Conservation (phyloP, 2,888 invertebrate species). For the Cerceris ruficornis region DNA sequence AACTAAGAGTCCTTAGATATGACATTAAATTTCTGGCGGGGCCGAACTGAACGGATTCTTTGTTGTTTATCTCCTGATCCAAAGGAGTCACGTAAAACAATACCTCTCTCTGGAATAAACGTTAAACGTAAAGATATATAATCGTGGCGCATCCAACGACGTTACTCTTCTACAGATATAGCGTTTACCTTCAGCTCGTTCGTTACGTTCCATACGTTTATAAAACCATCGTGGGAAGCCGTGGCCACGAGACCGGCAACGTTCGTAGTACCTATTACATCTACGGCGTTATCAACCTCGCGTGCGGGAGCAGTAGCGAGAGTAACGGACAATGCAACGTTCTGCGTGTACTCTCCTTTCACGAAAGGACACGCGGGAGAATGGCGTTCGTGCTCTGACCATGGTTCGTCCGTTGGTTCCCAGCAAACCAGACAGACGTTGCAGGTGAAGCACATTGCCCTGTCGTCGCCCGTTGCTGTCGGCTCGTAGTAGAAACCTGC, state of each 20-base stretch:
- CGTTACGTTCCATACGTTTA: conserved; percentile 93
- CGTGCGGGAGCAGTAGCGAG: conserved; percentile 82
- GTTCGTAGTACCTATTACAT: conserved; percentile 78
- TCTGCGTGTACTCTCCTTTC: conserved; percentile 96
- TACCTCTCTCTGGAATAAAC: conserved; percentile 81
- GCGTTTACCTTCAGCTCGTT: conserved; percentile 85
- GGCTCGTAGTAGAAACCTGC: conserved; percentile 98
- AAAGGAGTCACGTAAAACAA: conserved; percentile 81
- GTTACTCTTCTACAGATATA: neutral
- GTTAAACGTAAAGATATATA: neutral
- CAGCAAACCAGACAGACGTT: conserved; percentile 97
- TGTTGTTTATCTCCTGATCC: conserved; percentile 77
- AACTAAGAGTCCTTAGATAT: conserved; percentile 71
- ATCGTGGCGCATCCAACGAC: neutral
- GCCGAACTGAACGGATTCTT: conserved; percentile 75
- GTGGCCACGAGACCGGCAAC: conserved; percentile 82
- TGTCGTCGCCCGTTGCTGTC: conserved; percentile 93
- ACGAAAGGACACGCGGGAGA: conserved; percentile 97
- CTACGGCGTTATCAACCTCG: conserved; percentile 76
- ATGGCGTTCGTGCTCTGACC: conserved; percentile 98
- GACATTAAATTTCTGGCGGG: conserved; percentile 72
- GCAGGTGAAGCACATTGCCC: conserved; percentile 98
- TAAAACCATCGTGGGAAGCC: conserved; percentile 83
- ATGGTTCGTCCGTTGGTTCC: conserved; percentile 98
- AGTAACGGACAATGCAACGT: conserved; percentile 91